Evolutionary conservation across 2,113 vertebrate genomes (phyloP).

Genomic region (Istiophorus platypterus): DNA sequence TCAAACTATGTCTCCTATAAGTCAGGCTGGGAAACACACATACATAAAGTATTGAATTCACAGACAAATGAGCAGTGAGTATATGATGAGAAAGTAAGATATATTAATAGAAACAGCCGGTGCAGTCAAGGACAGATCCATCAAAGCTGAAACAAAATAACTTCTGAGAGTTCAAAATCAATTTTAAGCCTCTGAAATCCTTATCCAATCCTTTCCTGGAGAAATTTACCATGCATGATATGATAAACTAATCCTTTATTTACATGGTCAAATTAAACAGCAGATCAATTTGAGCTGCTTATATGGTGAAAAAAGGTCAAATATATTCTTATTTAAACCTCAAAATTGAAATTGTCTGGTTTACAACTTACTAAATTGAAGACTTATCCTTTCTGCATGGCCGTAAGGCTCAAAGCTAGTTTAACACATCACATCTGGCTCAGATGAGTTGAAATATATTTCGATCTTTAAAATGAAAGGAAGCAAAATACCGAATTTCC

Average conservation of each 20-base stretch:
- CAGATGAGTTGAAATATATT: not conserved
- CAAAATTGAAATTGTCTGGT: not conserved
- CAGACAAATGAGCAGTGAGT: not conserved
- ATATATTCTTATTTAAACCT: not conserved
- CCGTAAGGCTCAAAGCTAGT: not conserved
- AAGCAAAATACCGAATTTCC: too few species aligned
- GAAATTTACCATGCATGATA: not conserved
- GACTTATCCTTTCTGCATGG: not conserved
- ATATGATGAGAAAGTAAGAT: not conserved
- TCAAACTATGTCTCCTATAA: constrained; percentile 28
- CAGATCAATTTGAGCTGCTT: not conserved
- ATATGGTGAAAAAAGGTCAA: not conserved
- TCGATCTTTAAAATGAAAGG: too few species aligned
- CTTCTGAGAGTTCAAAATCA: not conserved
- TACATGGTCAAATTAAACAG: not conserved
- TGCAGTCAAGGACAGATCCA: too few species aligned
- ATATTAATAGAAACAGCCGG: not conserved
- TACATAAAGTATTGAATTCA: not conserved
- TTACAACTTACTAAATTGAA: not conserved
- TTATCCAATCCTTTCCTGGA: too few species aligned
- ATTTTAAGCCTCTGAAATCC: not conserved
- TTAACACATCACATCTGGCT: not conserved
- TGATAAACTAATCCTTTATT: not conserved
- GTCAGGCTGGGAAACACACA: constrained; percentile 18
- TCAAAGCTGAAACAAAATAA: not conserved